Evolutionary conservation across 2,888 invertebrate species (phyloP), one percentile per base, ranked within the genome.

Genomic region (Coelogynopora nodosa): DNA sequence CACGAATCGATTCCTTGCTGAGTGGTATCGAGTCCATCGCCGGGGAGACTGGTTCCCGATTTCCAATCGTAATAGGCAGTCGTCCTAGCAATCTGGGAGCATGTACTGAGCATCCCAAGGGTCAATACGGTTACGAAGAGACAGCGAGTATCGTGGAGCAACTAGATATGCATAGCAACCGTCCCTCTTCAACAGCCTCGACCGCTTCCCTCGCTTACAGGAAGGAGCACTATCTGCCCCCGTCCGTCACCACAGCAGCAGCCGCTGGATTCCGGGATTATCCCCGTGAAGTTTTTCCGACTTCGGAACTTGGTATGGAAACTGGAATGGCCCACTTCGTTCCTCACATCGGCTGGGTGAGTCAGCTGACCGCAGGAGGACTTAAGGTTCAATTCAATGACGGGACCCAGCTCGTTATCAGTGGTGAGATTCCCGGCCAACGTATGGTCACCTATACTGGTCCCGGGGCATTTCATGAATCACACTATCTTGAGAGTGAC

Each of bases 351-450:
- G 87, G 87, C 0, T 87, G 87, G 87, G 87, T 85, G 0, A 81
- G 31, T n/a, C 83, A 86, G 30, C 2, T 84, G 0, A 26, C 30
- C 5, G 18, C 29, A 27, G 87, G 83, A 5, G 26, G 80, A 27
- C 67, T 87, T 29, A 49, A 88, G 27, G 82, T 87, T 30, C 80
- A 87, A 23, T 87, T 88, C 83, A 87, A 87, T 49, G 87, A 87
- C 49, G 86, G 87, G 5, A 82, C 67, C 13, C 87, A 83, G 26
- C 81, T 87, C 67, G 30, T 31, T 31, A 27, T 86, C n/a, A 74
- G 23, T 26, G 74, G 74, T 23, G 82, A 82, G 10, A n/a, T 2
- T 82, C 31, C 82, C n/a, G 1, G 2, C 1, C 82, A 82, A 29
- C 23, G 82, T 5, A 82, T 82, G 30, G 27, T 82, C 29, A 74